Base-by-base conservation (phyloP, 2,113 vertebrate species). In the Sylvilagus bachmani region DNA sequence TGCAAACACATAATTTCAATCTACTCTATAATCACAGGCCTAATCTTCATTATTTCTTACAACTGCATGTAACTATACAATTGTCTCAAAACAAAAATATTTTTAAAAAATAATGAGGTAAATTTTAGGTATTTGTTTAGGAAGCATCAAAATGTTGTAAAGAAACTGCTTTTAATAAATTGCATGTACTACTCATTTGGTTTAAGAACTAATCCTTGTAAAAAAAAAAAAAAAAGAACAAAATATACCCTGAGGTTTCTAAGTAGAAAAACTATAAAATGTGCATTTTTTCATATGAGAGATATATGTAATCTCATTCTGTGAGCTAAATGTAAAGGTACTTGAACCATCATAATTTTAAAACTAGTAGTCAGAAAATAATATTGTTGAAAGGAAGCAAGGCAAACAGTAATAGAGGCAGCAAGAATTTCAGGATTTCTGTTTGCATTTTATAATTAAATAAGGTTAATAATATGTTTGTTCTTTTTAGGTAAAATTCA, bases 91-190 rank as follows among this genome's bases (percentile, higher is more conserved):
- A 38, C 0, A 38, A 82, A 70, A 83, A 38, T n/a, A n/a, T n/a
- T n/a, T n/a, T n/a, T n/a, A 96, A 19, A 14, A 71, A 33, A 73
- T 29, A 95, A 96, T 97, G 98, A 97, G 85, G 8, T 38, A 78
- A 94, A 86, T 98, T 96, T 98, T 97, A 98, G 96, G 98, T 97
- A 97, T 97, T 98, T 98, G 97, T 97, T 98, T 98, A 95, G 92
- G 6, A 97, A 97, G 84, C 92, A 95, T 97, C 97, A 96, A 97
- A 97, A 97, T 98, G 94, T 98, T 98, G 97, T 96, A 98, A 81
- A 79, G 93, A 98, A 98, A 99, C 80, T 97, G 93, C 92, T 97
- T 98, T 98, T 97, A 98, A 98, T 97, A 98, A 98, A 97, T 98
- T 97, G 84, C 96, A 98, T 97, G 7, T 11, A 97, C n/a, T n/a